A percentile compares a stretch with the other conserved stretches of the same genome.
Conservation (phyloP, 2,113 vertebrate genomes). For the Neogobius melanostomus region DNA sequence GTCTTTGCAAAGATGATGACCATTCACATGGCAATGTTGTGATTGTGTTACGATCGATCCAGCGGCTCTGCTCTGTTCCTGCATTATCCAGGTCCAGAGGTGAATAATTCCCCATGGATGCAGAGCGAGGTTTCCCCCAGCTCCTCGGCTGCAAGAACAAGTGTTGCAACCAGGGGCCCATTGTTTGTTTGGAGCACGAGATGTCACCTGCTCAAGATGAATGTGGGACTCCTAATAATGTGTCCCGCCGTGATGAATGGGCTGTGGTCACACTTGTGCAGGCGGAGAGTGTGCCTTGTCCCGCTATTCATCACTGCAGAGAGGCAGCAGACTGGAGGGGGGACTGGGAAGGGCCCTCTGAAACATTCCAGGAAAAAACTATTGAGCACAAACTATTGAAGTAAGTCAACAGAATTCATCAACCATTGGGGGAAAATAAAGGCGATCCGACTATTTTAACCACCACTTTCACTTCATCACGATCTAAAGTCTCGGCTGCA, state of each 20-base stretch:
- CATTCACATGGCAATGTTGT: no score
- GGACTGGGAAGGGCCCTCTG: neutral
- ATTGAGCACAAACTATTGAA: neutral
- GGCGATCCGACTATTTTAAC: no score
- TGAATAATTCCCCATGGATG: slow-evolving; percentile 12
- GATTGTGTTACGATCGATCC: no score
- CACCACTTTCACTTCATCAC: no score
- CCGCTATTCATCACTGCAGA: slow-evolving; percentile 52
- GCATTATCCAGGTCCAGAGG: neutral
- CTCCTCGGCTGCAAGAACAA: slow-evolving; percentile 13
- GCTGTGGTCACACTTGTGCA: slow-evolving; percentile 20
- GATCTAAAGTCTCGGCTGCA: no score
- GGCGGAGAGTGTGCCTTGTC: slow-evolving; percentile 36
- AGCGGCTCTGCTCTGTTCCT: neutral
- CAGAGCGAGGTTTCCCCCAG: neutral
- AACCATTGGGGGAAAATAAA: no score
- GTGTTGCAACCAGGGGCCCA: slow-evolving; percentile 14
- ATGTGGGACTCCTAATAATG: slow-evolving; percentile 66
- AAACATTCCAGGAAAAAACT: neutral
- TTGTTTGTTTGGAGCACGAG: slow-evolving; percentile 51
- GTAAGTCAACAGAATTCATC: no score
- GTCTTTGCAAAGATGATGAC: no score
- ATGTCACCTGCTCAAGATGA: slow-evolving; percentile 52
- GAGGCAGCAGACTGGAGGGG: neutral
- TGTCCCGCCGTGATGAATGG: slow-evolving; percentile 65